Conservation (phyloP, 2,888 invertebrate genomes). For the Marasmarcha lunaedactyla region DNA sequence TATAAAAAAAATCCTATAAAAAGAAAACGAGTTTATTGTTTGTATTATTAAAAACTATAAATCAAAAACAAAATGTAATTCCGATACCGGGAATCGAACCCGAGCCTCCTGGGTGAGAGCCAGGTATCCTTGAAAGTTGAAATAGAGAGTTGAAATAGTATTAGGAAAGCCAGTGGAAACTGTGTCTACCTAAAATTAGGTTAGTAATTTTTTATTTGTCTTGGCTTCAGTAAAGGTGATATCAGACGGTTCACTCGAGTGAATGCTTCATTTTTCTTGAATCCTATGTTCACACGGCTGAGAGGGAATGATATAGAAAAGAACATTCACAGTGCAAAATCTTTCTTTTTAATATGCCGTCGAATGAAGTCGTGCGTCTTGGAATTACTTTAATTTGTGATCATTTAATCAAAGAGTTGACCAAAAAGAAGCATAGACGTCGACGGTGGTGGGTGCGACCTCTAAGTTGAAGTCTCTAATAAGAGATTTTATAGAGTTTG, state of each 20-base stretch:
- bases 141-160: no score
- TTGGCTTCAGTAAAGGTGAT: no score
- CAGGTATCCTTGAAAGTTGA: slow-evolving; percentile 74
- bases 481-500: no score
- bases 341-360: slow-evolving; percentile 7
- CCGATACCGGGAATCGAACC: slow-evolving; percentile 71
- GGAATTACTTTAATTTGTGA: slow-evolving; percentile 12
- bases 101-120: slow-evolving; percentile 73
- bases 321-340: slow-evolving; percentile 3
- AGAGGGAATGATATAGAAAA: slow-evolving; percentile 4
- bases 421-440: slow-evolving; percentile 15
- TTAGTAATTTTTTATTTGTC: no score
- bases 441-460: slow-evolving; percentile 15
- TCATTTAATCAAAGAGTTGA: slow-evolving; percentile 8
- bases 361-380: slow-evolving; percentile 11
- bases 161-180: no score
- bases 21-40: no score
- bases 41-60: no score
- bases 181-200: no score
- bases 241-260: slow-evolving; percentile 8
- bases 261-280: slow-evolving; percentile 8
- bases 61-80: no score
- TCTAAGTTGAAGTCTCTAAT: no score
- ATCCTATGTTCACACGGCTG: slow-evolving; percentile 10
- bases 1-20: no score